phyloP scores from a whole-genome alignment of 1,140 invertebrate genomes.

The Scaptomyza graminum region DNA sequence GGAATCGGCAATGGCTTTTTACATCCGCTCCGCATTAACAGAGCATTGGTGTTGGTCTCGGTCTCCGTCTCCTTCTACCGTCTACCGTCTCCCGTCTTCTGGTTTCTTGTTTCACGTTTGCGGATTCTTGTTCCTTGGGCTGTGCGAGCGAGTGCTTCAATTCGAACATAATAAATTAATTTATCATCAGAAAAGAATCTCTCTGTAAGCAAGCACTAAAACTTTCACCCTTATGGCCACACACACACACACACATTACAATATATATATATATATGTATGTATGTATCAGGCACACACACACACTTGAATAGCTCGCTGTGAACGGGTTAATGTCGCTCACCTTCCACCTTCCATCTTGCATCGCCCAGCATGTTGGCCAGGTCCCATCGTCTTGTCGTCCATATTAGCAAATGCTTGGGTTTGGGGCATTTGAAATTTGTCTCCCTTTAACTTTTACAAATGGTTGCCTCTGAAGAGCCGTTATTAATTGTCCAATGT shows the following conservation, averaged over 20 bases:
- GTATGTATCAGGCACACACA: conserved; percentile 30
- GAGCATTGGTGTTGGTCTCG: conserved; percentile 37
- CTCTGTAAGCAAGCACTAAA: conserved; percentile 77
- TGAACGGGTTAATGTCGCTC: conserved; percentile 32
- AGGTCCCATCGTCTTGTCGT: not conserved
- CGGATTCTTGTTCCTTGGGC: conserved; percentile 22
- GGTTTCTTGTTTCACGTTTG: conserved; percentile 2
- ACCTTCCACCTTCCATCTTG: conserved; percentile 4
- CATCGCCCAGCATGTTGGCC: not conserved
- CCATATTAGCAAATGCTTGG: conserved; percentile 1
- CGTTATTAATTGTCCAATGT: not conserved
- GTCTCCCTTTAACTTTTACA: not conserved
- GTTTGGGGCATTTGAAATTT: conserved; percentile 1
- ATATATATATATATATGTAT: conserved; percentile 21
- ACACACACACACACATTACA: conserved; percentile 25
- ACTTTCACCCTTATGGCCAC: conserved; percentile 69
- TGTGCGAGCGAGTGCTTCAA: conserved; percentile 65
- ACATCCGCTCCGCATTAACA: conserved; percentile 54
- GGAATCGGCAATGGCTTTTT: conserved; percentile 39
- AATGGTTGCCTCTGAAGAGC: conserved; percentile 2
- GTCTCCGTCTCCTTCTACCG: conserved; percentile 1
- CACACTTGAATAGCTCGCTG: conserved; percentile 64
- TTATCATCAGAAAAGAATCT: conserved; percentile 83
- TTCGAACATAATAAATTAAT: conserved; percentile 83
- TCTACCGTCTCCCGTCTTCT: too few species aligned